A percentile compares a stretch with the other conserved stretches of the same genome.
Evolutionary conservation across 2,113 vertebrate genomes (phyloP).

Genomic region (Pseudorhombus dupliciocellatus): DNA sequence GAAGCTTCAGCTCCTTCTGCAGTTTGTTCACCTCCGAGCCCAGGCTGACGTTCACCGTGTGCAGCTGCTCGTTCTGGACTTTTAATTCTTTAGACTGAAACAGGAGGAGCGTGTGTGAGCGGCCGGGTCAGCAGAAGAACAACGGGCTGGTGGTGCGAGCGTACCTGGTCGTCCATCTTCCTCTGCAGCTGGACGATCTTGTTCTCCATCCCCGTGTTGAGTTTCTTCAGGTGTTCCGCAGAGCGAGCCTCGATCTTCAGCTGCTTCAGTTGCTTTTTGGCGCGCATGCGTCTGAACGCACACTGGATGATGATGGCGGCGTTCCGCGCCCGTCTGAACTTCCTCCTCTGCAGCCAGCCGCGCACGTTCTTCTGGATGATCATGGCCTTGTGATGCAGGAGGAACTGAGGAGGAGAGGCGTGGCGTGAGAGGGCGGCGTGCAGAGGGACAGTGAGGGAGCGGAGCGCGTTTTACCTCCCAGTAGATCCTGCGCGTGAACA

Average conservation of each 20-base stretch:
- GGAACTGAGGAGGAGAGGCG: constrained; percentile 76
- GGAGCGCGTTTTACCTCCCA: constrained; percentile 80
- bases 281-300: constrained; percentile 82
- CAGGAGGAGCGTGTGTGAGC: neutral
- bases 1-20: constrained; percentile 85
- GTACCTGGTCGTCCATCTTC: constrained; percentile 91
- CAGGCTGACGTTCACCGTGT: constrained; percentile 49
- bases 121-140: neutral
- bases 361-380: constrained; percentile 86
- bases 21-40: constrained; percentile 84
- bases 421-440: neutral
- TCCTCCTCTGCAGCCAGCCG: constrained; percentile 85
- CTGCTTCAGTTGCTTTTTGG: constrained; percentile 84
- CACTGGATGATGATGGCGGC: constrained; percentile 90
- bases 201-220: constrained; percentile 97
- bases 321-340: constrained; percentile 64
- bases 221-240: constrained; percentile 87
- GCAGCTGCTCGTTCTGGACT: constrained; percentile 84
- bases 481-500: constrained; percentile 87
- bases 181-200: constrained; percentile 96
- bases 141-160: neutral
- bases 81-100: constrained; percentile 87
- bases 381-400: constrained; percentile 88
- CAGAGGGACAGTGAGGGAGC: neutral
- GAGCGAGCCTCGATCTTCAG: constrained; percentile 94